Evolutionary conservation across 2,888 invertebrate species (phyloP).

Genomic region (Nemurella pictetii): DNA sequence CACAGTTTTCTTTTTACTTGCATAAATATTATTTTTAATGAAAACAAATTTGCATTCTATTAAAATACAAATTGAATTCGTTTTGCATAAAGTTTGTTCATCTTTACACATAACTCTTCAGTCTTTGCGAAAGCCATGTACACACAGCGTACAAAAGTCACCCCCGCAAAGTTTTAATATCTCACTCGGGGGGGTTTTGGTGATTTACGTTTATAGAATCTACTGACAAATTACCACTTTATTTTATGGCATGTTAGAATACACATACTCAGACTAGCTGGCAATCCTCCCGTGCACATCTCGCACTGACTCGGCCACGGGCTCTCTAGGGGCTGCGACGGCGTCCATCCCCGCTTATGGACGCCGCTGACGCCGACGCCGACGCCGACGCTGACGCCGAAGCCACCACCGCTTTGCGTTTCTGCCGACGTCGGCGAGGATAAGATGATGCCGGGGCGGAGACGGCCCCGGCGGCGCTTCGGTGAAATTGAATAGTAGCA

Average conservation of each 20-base stretch:
- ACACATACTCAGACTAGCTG: not conserved
- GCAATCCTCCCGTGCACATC: not conserved
- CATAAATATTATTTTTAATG: not conserved
- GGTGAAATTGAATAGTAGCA: not conserved
- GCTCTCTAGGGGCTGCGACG: not conserved
- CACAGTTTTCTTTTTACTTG: not conserved
- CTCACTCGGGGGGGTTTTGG: not conserved
- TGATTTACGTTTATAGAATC: not conserved
- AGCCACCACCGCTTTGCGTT: not conserved
- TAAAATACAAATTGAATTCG: not conserved
- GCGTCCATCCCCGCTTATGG: not conserved
- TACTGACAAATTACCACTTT: constrained; percentile 30
- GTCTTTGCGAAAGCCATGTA: no score
- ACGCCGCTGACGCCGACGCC: not conserved
- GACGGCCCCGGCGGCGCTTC: not conserved
- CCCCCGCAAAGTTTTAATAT: not conserved
- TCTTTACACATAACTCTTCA: not conserved
- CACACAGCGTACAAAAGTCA: not conserved
- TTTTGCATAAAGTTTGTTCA: not conserved
- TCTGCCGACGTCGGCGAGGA: not conserved
- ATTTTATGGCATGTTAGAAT: constrained; percentile 14
- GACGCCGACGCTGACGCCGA: not conserved
- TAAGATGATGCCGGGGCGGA: not conserved
- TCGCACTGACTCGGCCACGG: not conserved
- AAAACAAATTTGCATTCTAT: not conserved